Conservation (phyloP, 2,797 vertebrate species). For the Falco naumanni region DNA sequence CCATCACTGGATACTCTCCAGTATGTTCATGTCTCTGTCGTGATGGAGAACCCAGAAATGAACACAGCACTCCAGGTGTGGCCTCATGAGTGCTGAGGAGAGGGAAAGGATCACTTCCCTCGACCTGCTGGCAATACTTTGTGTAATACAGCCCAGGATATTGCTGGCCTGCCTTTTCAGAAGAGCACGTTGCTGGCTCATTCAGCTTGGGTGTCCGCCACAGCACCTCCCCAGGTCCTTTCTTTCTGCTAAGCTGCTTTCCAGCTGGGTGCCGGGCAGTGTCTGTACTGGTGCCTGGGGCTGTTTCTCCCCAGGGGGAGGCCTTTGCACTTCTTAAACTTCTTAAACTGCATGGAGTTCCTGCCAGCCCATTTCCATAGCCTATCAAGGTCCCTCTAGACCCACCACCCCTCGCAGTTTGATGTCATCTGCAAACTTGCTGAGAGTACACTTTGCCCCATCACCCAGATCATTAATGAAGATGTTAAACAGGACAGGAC, state of each 20-base stretch:
- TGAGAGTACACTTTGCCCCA: neutral
- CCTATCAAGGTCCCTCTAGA: neutral
- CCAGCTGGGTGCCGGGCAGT: neutral
- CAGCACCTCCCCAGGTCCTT: accelerated
- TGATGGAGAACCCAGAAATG: neutral
- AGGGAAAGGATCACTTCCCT: neutral
- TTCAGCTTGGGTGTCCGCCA: neutral
- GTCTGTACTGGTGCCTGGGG: neutral
- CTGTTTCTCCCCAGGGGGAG: neutral
- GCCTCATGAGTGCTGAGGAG: neutral
- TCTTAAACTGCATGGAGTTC: neutral
- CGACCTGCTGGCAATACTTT: neutral
- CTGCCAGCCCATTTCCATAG: neutral
- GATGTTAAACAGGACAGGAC: neutral
- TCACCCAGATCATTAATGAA: neutral
- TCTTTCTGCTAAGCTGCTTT: neutral
- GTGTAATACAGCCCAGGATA: neutral
- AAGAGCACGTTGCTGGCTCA: neutral
- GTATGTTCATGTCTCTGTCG: neutral
- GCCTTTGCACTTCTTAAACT: neutral
- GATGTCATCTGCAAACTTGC: neutral
- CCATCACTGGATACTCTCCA: neutral
- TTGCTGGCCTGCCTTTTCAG: neutral
- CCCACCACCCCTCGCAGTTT: neutral
- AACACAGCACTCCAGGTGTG: neutral